Evolutionary conservation across 2,113 vertebrate genomes (phyloP), one percentile per base, ranked within the genome.

Genomic region (Atherinomorus stipes): DNA sequence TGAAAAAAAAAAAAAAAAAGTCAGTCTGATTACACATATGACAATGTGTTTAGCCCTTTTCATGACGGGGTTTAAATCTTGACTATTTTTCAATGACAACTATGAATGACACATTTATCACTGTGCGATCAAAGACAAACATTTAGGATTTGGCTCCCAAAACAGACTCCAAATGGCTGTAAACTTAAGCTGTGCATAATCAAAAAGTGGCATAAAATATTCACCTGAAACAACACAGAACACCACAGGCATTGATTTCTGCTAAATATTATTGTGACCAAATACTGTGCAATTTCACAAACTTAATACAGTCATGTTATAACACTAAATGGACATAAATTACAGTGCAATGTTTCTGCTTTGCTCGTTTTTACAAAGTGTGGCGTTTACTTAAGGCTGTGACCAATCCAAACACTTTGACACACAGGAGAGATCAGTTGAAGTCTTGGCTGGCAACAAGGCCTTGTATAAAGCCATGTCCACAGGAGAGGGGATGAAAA

Each of bases 321-420:
- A 64, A 79, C 65, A 84, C 66, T 77, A 81, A 69, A 54, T 64
- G 62, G 53, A 84, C 80, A 85, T 81, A 86, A 89, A 91, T 87
- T 72, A 84, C 69, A 85, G 84, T 86, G 86, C 86, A 91, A 75
- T 65, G 52, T 37, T 22, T 42, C 65, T 58, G 81, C 61, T 88
- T 81, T 80, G 75, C 66, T 58, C 57, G 40, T 23, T 57, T 53
- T 50, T 45, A 52, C 38, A 53, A 81, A 83, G 74, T 64, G 54
- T 60, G 72, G 62, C 52, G 47, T 50, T 76, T 71, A 76, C 75
- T 26, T 78, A 45, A 78, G 73, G 66, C 62, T 34, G 64, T 62
- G 54, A 23, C 50, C 65, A 75, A 3, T 72, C 50, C 38, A 77
- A 81, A 85, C 63, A 78, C 42, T 63, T 63, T 34, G 52, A 63